Evolutionary conservation across 2,797 vertebrate species (phyloP).

Genomic region (Scleropages formosus): DNA sequence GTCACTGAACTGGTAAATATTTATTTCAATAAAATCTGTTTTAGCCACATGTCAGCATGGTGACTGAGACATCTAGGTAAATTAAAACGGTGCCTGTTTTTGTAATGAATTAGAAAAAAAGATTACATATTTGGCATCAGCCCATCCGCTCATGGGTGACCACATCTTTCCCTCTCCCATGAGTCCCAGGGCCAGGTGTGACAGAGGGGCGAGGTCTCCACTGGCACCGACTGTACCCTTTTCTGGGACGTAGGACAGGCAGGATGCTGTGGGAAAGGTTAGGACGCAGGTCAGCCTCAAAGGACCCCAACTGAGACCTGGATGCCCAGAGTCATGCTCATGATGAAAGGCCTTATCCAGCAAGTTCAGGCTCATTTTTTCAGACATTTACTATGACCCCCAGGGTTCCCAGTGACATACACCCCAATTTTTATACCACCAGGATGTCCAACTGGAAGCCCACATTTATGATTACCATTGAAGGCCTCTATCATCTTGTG

Average conservation of each 20-base stretch:
- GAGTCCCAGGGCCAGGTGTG: conserved; percentile 92
- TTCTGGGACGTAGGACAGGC: conserved; percentile 92
- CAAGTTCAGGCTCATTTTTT: background rate
- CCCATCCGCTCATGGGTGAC: conserved; percentile 98
- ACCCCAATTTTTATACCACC: background rate
- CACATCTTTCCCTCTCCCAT: conserved; percentile 99
- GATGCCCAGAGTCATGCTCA: background rate
- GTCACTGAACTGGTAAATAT: conserved; percentile 58
- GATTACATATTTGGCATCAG: conserved; percentile 96
- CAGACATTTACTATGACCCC: too few species aligned
- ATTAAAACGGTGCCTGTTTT: background rate
- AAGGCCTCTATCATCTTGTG: conserved; percentile 86
- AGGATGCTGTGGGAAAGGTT: conserved; percentile 75
- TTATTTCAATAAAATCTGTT: conserved; percentile 44
- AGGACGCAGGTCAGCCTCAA: conserved; percentile 4
- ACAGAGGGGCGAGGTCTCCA: conserved; percentile 92
- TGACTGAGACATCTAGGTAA: background rate
- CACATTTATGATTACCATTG: conserved; percentile 75
- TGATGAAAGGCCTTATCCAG: background rate
- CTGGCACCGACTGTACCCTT: conserved; percentile 97
- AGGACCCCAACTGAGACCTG: background rate
- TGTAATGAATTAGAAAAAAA: background rate
- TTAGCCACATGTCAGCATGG: conserved; percentile 34
- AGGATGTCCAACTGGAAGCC: background rate
- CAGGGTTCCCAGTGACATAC: too few species aligned